These are phyloP conservation scores for Pteropus rufus DNA, from an alignment of 2,797 vertebrate genomes.

Conservation along the genomic window DNA sequence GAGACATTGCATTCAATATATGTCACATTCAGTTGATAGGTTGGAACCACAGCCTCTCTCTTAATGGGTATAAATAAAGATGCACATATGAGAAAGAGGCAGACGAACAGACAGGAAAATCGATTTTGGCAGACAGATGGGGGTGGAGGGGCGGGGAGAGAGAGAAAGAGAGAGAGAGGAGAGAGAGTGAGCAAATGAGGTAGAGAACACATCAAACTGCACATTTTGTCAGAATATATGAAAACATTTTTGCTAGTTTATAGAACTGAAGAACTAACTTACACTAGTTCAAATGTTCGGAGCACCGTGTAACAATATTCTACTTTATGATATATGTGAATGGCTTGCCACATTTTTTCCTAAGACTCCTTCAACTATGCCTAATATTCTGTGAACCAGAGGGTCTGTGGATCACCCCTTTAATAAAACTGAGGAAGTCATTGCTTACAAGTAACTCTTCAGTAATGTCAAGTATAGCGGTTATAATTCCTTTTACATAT, in stretches of 20 bases:
- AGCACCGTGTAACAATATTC: not conserved
- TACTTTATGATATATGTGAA: not conserved
- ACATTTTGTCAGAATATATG: too few species aligned
- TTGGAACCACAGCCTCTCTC: not conserved
- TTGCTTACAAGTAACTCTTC: not conserved
- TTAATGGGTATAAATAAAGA: not conserved
- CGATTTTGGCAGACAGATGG: not conserved
- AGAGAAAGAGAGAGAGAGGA: not conserved
- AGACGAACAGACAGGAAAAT: not conserved
- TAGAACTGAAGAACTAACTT: not conserved
- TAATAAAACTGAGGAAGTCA: not conserved
- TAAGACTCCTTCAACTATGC: not conserved
- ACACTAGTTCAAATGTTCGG: not conserved
- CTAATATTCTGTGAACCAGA: not conserved
- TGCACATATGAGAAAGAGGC: not conserved
- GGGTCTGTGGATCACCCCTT: not conserved
- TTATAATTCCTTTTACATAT: not conserved
- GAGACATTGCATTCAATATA: not conserved
- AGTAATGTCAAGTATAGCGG: not conserved
- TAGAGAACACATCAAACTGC: not conserved
- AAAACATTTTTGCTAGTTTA: not conserved
- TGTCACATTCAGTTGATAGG: not conserved
- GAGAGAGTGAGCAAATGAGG: not conserved
- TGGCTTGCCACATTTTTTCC: not conserved
- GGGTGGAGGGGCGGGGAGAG: fast-evolving